Base-by-base conservation (phyloP, 2,888 invertebrate species). In the Lysandra coridon region DNA sequence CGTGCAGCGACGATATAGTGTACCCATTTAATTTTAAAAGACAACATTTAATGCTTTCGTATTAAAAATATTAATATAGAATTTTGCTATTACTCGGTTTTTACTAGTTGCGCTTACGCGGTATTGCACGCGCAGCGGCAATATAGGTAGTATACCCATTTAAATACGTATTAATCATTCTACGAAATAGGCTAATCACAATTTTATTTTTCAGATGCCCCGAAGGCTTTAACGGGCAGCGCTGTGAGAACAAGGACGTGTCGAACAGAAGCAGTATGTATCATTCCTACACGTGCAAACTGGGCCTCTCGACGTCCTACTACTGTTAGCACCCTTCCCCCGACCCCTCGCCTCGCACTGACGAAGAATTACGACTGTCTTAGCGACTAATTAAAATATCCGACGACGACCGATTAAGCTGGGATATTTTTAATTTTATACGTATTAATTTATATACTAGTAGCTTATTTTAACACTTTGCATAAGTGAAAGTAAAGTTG, bases 221-320 rank as follows among this genome's bases (percentile, higher is more conserved):
- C 85, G 96, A 97, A 90, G 97, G 97, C 88, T 97, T 96, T 96
- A 96, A 96, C 89, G 97, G 97, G 87, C 96, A 96, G 90, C 96
- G 97, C 88, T 97, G 97, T 95, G 97, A 97, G 94, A 96, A 96
- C 92, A 97, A 97, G 96, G 96, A 96, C 92, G 96, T 97, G 89
- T 96, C 96, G 91, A 96, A 96, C 90, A 91, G 92, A 89, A 96
- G 96, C 95, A 97, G 97, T 97, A 97, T 96, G 97, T 97, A 97
- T 96, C 96, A 95, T 94, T 95, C 96, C 92, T 96, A 96, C 95
- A 96, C 96, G 94, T 97, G 97, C 96, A 96, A 96, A 95, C 95
- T 96, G 95, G 97, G 97, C 94, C 95, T 96, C 89, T 96, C 96
- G 89, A 96, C 96, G 92, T 96, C 96, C 92, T 97, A 96, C 95